Evolutionary conservation across 2,113 vertebrate species (phyloP), one percentile per base, ranked within the genome.

Genomic region (Ginglymostoma cirratum): DNA sequence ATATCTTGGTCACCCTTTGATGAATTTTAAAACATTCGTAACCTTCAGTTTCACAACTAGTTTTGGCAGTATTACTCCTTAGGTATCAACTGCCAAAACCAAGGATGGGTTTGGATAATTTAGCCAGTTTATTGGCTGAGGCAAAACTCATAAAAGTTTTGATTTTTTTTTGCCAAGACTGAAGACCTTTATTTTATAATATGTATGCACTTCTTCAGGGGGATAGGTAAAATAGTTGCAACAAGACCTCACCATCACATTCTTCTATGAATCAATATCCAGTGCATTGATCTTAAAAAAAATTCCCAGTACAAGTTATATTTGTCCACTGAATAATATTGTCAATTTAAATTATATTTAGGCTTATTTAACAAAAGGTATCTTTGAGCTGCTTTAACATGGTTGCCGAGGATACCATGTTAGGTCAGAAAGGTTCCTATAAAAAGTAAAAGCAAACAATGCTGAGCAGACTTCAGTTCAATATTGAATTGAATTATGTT

Each of bases 111-210:
- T 48, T 70, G 67, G 70, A 70, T 48, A 94, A 69, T 94, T 69
- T 69, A 94, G 38, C 66, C 42, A 94, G 67, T 70, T 94, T 94
- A 94, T 94, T 48, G 69, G 66, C 70, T 94, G 93, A 94, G 24
- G 7, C 23, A 70, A 69, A 94, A 70, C 66, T 70, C 66, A 94
- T 94, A 38, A 48, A 94, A 94, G 65, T 24, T 67, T 94, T 67
- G 92, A 23, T 8, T 34, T 70, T 34, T 70, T 45, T 94, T 42
- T 94, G 66, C 93, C 93, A 48, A 94, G 67, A 94, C n/a, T 70
- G 70, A 70, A 94, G 27, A 21, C 38, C 92, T 48, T 94, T 30
- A 30, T 70, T 70, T 70, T 94, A 42, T 70, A 42, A 8, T 70
- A 70, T 27, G 66, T 7, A 70, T 95, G 94, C 42, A 95, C 24